Evolutionary conservation across 2,888 invertebrate genomes (phyloP).

Genomic region (Lydus trimaculatus): DNA sequence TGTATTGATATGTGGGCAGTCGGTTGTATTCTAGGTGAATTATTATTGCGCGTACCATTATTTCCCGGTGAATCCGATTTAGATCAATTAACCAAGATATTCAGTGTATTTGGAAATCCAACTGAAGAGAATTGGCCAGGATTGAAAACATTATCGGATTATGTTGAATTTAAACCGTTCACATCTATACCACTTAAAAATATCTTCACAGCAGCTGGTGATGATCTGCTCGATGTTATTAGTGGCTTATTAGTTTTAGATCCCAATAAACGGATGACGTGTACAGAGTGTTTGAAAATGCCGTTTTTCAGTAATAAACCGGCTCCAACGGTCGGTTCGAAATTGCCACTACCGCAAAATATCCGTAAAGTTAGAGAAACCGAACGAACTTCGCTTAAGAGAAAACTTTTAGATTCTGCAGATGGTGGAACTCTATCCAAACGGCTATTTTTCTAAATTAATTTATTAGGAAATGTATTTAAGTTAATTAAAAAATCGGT

Average conservation of each 20-base stretch:
- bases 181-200: conserved; percentile 84
- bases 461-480: not conserved
- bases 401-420: conserved; percentile 75
- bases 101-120: conserved; percentile 94
- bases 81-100: conserved; percentile 95
- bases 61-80: conserved; percentile 97
- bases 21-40: conserved; percentile 96
- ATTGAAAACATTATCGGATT: conserved; percentile 83
- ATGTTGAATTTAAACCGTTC: conserved; percentile 88
- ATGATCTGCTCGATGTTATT: conserved; percentile 87
- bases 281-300: conserved; percentile 87
- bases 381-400: conserved; percentile 75
- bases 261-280: conserved; percentile 82
- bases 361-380: conserved; percentile 66
- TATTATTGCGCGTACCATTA: conserved; percentile 89
- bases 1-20: conserved; percentile 99
- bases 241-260: conserved; percentile 80
- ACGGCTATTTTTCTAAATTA: conserved; percentile 69
- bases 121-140: conserved; percentile 92
- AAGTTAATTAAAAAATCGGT: not conserved
- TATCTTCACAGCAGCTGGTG: conserved; percentile 95
- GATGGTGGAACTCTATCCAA: conserved; percentile 76
- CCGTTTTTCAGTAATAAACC: conserved; percentile 92
- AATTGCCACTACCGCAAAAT: conserved; percentile 79
- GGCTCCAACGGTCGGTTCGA: conserved; percentile 82